A percentile compares a stretch with the other conserved stretches of the same genome.
Conservation (phyloP, 2,797 vertebrate genomes). For the Acrossocheilus fasciatus region DNA sequence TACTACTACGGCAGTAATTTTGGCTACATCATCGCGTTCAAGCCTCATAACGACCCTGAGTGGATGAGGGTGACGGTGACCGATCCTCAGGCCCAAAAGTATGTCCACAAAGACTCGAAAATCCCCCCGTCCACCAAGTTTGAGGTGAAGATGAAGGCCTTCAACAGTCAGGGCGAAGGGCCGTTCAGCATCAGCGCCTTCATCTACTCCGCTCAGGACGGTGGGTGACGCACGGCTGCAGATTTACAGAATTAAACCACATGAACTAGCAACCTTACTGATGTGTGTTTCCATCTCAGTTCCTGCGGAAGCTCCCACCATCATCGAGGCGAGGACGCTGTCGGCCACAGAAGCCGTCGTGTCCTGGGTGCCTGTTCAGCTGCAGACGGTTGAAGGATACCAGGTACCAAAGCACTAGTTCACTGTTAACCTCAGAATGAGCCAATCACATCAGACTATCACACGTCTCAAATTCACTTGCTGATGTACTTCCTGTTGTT, state of each 20-base stretch:
- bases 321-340: slow-evolving; percentile 78
- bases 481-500: not conserved
- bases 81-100: slow-evolving; percentile 85
- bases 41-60: slow-evolving; percentile 79
- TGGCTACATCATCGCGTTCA: slow-evolving; percentile 95
- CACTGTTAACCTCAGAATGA: not conserved
- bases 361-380: slow-evolving; percentile 83
- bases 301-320: slow-evolving; percentile 84
- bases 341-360: slow-evolving; percentile 90
- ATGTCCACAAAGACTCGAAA: slow-evolving; percentile 90
- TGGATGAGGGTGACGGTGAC: slow-evolving; percentile 92
- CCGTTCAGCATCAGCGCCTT: slow-evolving; percentile 88
- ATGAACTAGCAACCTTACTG: not conserved
- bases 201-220: slow-evolving; percentile 89
- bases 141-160: slow-evolving; percentile 94
- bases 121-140: slow-evolving; percentile 86
- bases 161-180: slow-evolving; percentile 91
- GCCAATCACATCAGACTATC: not conserved
- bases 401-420: slow-evolving; percentile 77
- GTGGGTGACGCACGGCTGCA: slow-evolving; percentile 74
- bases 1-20: slow-evolving; percentile 94
- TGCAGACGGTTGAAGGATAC: slow-evolving; percentile 87
- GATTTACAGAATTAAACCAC: not conserved
- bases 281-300: slow-evolving; percentile 75
- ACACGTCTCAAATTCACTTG: too few relatives aligned